Evolutionary conservation across 2,888 invertebrate genomes (phyloP).

Genomic region (Melanostoma mellinum): DNA sequence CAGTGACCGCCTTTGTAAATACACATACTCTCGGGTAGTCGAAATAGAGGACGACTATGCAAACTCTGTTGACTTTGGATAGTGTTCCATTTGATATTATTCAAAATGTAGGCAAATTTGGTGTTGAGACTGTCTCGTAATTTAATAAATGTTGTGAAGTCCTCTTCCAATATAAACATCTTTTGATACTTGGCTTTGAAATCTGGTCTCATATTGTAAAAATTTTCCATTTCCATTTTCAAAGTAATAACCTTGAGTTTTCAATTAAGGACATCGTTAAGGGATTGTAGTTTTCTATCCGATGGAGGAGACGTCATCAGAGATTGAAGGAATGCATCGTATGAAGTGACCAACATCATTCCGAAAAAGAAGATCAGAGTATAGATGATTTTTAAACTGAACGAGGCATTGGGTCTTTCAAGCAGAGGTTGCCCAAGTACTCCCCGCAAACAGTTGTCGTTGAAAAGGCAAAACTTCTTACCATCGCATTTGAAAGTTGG

Average conservation of each 20-base stretch:
- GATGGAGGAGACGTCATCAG: constrained; percentile 28
- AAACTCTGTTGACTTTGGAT: constrained; percentile 14
- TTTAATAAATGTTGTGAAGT: not conserved
- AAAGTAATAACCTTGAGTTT: constrained; percentile 1
- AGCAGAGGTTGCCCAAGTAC: constrained; percentile 28
- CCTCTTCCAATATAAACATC: not conserved
- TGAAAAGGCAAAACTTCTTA: not conserved
- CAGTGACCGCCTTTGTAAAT: too few species aligned
- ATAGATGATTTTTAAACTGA: constrained; percentile 25
- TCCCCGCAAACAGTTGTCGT: constrained; percentile 26
- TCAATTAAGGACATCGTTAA: not conserved
- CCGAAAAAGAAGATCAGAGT: constrained; percentile 31
- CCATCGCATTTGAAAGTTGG: too few species aligned
- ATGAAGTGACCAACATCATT: constrained; percentile 29
- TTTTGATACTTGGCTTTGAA: not conserved
- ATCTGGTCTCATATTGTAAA: not conserved
- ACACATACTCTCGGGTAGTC: not conserved
- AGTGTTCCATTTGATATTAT: constrained; percentile 14
- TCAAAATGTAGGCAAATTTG: not conserved
- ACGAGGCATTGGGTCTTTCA: constrained; percentile 2
- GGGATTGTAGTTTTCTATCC: not conserved
- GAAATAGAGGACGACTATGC: constrained; percentile 20
- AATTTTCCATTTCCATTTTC: not conserved
- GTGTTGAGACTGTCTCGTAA: constrained; percentile 1
- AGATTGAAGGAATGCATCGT: constrained; percentile 29